Evolutionary conservation across 2,797 vertebrate genomes (phyloP).

Genomic region (Mormyrus hasselquistii): DNA sequence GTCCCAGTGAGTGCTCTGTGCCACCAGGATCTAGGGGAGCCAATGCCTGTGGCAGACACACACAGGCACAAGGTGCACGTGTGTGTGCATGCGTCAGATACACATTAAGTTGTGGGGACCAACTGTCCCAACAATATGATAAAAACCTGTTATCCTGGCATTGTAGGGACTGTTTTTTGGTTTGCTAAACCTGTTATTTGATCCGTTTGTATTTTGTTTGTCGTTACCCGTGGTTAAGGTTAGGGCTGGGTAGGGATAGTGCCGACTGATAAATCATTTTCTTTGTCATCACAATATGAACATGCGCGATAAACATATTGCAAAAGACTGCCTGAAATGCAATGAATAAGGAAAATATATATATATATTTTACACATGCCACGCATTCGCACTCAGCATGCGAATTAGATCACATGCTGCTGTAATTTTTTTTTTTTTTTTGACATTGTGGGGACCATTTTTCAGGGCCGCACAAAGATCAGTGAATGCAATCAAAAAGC

Average conservation of each 20-base stretch:
- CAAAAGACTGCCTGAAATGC: neutral
- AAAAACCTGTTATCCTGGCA: neutral
- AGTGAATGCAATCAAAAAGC: neutral
- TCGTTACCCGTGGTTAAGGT: neutral
- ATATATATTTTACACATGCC: neutral
- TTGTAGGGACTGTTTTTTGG: neutral
- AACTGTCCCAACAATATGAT: neutral
- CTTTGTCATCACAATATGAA: neutral
- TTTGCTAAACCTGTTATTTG: neutral
- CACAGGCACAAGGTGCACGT: neutral
- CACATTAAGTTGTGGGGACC: neutral
- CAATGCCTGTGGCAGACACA: neutral
- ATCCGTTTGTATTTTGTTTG: neutral
- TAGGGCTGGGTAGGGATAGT: neutral
- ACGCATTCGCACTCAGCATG: neutral
- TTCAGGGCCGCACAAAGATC: neutral
- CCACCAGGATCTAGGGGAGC: neutral
- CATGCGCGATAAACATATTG: neutral
- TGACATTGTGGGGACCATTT: neutral
- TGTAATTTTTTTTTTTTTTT: neutral
- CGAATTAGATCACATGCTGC: neutral
- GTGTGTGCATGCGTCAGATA: neutral
- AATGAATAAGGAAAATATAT: neutral
- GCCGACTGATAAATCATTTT: neutral
- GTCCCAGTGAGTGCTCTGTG: neutral